phyloP scores from a whole-genome alignment of 2,888 invertebrate species.

The Mantis religiosa region DNA sequence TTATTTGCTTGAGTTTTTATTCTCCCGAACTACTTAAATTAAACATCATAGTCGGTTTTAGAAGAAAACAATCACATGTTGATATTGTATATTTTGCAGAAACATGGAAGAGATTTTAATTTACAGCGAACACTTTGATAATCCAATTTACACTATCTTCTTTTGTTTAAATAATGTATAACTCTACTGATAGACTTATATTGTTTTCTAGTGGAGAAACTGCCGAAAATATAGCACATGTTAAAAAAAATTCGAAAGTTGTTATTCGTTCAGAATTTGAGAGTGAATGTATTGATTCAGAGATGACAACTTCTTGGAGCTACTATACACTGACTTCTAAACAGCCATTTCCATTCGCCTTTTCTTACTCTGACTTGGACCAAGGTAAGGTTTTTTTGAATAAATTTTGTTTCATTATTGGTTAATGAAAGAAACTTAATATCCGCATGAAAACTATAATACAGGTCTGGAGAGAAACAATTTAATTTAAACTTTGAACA shows the following conservation, averaged over 20 bases:
- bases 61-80: not conserved
- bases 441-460: too few relatives aligned
- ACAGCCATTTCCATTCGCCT: not conserved
- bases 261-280: not conserved
- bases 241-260: not conserved
- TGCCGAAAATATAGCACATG: not conserved
- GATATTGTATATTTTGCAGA: too few relatives aligned
- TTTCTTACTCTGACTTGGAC: not conserved
- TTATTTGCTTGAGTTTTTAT: not conserved
- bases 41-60: not conserved
- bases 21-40: not conserved
- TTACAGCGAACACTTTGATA: too few relatives aligned
- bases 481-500: too few relatives aligned
- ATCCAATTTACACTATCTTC: too few relatives aligned
- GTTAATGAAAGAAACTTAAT: not conserved
- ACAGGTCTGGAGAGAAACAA: too few relatives aligned
- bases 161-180: too few relatives aligned
- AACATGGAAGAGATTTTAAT: too few relatives aligned
- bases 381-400: not conserved
- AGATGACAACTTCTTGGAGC: not conserved
- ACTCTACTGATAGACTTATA: not conserved
- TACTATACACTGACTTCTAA: not conserved
- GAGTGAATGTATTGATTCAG: not conserved
- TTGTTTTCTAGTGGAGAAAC: not conserved
- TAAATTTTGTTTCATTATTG: not conserved